Base-by-base conservation (phyloP, 1,140 invertebrate genomes). In the Caenorhabditis latens region DNA sequence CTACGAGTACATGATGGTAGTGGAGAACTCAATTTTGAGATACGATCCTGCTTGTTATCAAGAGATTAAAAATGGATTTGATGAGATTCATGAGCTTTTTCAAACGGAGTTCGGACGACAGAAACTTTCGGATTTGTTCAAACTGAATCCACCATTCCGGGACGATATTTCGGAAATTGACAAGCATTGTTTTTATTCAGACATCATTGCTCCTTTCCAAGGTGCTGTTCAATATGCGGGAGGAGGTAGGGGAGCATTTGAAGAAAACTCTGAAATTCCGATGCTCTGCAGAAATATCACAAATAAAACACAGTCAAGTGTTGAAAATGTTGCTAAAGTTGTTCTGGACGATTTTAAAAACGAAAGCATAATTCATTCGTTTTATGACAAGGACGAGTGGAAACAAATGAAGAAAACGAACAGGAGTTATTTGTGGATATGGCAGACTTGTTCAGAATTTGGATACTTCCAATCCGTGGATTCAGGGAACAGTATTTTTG, bases 391-490 rank as follows among this genome's bases (percentile, higher is more conserved):
- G 32, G 2, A 32, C 32, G 32, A 32, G 32, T 32, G 32, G 32
- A 32, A 32, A 32, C 32, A 32, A 32, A 32, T 32, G 19, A 50
- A 24, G 24, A 16, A 24, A 50, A 9, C 53, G 19, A 24, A 84
- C 83, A 3, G 24, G 53, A 61, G 0, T 48, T 71, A 14, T 3
- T 21, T 67, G 19, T 75, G 43, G 42, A n/a, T 1, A 4, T 75
- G 67, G 67, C 67, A 75, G 93, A 97, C 96, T 0, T 98, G 97
- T 92, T 96, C 95, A 21, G 97, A 98, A 93, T 98, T 98, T 93
- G 97, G 96, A 32, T 98, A 96, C 91, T 98, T 95, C 93, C 96
- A 98, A 94, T 96, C 96, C 0, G 97, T 96, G 0, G 95, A 95
- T 43, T 83, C 94, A 4, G 93, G 94, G 42, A 93, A 94, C 0